Evolutionary conservation across 2,113 vertebrate species (phyloP), one percentile per base, ranked within the genome.

Genomic region (Takifugu bimaculatus): DNA sequence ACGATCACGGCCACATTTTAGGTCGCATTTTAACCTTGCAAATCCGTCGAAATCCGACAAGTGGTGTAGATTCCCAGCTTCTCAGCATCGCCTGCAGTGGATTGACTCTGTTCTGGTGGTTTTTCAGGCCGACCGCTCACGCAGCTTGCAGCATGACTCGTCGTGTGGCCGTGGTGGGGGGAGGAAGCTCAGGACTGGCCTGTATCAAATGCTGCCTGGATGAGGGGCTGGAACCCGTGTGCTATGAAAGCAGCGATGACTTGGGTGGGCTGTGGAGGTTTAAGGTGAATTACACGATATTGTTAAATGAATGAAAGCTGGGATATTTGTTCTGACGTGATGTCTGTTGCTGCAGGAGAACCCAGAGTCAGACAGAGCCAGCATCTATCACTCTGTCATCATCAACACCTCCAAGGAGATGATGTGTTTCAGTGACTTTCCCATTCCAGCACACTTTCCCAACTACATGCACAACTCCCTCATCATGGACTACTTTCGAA

Each of bases 391-490:
- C 47, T 95, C 95, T 0, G 87, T 97, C 73, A 90, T 94, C 78
- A 95, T 94, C 90, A 98, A 97, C 80, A 94, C 94, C 26, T 97
- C 94, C 76, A 97, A 97, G 76, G 96, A 98, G 85, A 94, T 96
- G 93, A 96, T 96, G 95, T 94, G 91, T 78, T 98, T 83, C 91
- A 98, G 95, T 0, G 94, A 98, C 76, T 98, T 90, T 39, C 95
- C 91, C 44, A 92, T 95, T 47, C 94, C 93, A 0, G 91, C 85
- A 0, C 78, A 95, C 57, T 98, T 87, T 68, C 93, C 96, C 56
- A 98, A 97, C 90, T 98, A 72, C 89, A 96, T 97, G 94, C 95
- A 94, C 84, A 89, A 95, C 77, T 89, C 91, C 42, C 84, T 91
- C 62, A 85, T 98, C 81, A 82, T 97, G 82, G 88, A 94, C 13